A percentile compares a stretch with the other conserved stretches of the same genome.
These are phyloP conservation scores for Cryptus armator DNA, from an alignment of 2,888 invertebrate genomes.

Conservation along the genomic window DNA sequence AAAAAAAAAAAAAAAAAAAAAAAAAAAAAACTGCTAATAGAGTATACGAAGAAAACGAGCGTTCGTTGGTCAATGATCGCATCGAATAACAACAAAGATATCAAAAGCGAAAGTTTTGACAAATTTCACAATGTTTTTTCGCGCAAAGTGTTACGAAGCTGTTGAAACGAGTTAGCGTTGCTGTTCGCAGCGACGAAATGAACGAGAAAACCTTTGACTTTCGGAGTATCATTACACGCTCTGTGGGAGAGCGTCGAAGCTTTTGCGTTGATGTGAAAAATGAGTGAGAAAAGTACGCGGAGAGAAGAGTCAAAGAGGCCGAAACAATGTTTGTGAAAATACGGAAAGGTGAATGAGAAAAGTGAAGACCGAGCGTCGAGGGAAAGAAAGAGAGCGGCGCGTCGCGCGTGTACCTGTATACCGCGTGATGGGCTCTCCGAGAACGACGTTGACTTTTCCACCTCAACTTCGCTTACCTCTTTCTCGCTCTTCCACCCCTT, in stretches of 20 bases:
- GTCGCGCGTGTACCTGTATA: background rate
- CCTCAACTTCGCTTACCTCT: background rate
- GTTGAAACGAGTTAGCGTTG: background rate
- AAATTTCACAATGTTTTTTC: background rate
- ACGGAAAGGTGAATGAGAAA: background rate
- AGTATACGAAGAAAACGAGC: background rate
- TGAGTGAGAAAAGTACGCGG: too few relatives aligned
- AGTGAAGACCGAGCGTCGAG: background rate
- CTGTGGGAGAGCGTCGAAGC: conserved; percentile 19
- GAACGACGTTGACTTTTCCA: background rate
- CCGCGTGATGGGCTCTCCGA: background rate
- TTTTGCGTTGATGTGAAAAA: conserved; percentile 27
- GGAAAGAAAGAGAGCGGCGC: background rate
- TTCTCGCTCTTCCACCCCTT: background rate
- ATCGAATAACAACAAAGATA: background rate
- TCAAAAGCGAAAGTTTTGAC: background rate
- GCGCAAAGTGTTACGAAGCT: background rate
- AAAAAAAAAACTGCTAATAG: background rate
- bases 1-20: background rate
- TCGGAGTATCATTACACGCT: conserved; percentile 28
- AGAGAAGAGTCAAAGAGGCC: conserved; percentile 2
- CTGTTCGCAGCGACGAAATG: background rate
- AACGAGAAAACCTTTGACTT: background rate
- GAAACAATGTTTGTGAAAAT: conserved; percentile 10
- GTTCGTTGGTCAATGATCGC: background rate